Evolutionary conservation across 2,888 invertebrate genomes (phyloP).

Genomic region (Nasonovia ribisnigri): DNA sequence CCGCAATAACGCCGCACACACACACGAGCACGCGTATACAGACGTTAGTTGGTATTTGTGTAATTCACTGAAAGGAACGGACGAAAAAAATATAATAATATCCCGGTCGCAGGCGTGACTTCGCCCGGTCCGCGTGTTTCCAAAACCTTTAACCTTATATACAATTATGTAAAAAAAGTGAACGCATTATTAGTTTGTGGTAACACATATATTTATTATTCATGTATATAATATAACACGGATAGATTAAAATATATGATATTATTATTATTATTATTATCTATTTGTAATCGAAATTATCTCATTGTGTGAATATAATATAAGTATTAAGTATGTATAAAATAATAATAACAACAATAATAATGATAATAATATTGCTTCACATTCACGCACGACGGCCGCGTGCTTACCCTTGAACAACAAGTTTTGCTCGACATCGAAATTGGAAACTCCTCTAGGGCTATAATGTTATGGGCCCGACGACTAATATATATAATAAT

Average conservation of each 20-base stretch:
- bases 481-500: not conserved
- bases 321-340: not conserved
- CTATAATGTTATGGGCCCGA: not conserved
- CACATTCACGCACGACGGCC: constrained; percentile 23
- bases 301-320: not conserved
- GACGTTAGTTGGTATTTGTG: not conserved
- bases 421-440: not conserved
- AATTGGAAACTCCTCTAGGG: not conserved
- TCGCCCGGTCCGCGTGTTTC: not conserved
- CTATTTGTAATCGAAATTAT: constrained; percentile 28
- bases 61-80: not conserved
- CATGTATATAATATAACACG: not conserved
- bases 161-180: constrained; percentile 48
- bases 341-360: not conserved
- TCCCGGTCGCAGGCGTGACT: constrained; percentile 37
- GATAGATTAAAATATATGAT: not conserved
- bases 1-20: constrained; percentile 10
- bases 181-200: constrained; percentile 44
- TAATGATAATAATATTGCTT: not conserved
- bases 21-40: not conserved
- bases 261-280: constrained; percentile 23
- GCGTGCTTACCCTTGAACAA: constrained; percentile 25
- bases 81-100: not conserved
- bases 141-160: constrained; percentile 45
- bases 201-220: not conserved